Base-by-base conservation (phyloP, 92 coral and sea anemone genomes). In the Hydrozoanthus gracilis region DNA sequence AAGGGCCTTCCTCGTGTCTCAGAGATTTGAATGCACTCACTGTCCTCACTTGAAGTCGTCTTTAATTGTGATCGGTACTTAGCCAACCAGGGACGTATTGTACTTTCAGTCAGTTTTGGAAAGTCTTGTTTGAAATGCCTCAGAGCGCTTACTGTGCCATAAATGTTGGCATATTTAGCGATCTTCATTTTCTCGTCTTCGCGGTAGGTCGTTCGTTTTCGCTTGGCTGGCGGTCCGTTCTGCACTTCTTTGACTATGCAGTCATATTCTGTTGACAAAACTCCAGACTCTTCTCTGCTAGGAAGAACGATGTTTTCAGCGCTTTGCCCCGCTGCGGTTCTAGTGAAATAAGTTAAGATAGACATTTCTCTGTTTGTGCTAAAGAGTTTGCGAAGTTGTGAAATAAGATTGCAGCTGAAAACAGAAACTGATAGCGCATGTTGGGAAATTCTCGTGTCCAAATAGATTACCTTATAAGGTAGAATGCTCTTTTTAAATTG, bases 261-360 rank as follows among this genome's bases (percentile, higher is more conserved):
- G 83, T 86, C 89, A 60, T 76, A 62, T 47, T 61, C 73, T 44
- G 60, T 46, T 44, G 75, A 76, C 73, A 71, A 86, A 60, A 75
- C 83, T 71, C 89, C 89, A 60, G 89, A 68, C 68, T 74, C 88
- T 86, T 86, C 88, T 86, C 83, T 86, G 82, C 72, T 55, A 75
- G 88, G 88, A 86, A 86, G 88, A 51, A 70, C 71, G 58, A 86
- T 86, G 61, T 71, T 71, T 71, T 71, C 76, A 71, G 64, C 60
- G 79, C 78, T 83, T 76, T 83, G 69, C 76, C 76, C 55, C 76
- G 54, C 76, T 71, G 76, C 76, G 76, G 76, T 71, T 71, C 76
- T 71, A 73, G 88, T 55, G 88, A 86, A 86, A 86, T 86, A 86
- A 55, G 51, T 47, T 70, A 86, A 86, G 88, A 86, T 86, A 70